phyloP scores from a whole-genome alignment of 2,113 vertebrate genomes.

The Hippocampus comes region DNA sequence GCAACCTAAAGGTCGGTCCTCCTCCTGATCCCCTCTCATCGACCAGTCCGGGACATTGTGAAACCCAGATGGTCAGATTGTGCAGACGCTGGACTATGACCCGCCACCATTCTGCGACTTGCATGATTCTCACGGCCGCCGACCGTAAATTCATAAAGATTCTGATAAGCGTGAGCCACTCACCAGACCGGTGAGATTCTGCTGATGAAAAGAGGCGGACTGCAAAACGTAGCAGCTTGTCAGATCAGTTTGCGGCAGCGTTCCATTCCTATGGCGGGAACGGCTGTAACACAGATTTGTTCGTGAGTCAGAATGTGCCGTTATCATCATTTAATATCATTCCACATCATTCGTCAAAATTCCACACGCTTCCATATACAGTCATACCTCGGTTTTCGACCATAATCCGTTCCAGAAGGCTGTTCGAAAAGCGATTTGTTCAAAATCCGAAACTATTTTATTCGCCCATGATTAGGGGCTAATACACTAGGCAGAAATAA shows the following conservation, averaged over 20 bases:
- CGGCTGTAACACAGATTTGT: too few relatives aligned
- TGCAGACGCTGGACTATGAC: constrained; percentile 55
- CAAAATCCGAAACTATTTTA: too few relatives aligned
- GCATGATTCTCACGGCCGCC: constrained; percentile 31
- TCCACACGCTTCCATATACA: too few relatives aligned
- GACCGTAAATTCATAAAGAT: constrained; percentile 54
- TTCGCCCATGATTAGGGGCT: too few relatives aligned
- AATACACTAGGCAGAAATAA: too few relatives aligned
- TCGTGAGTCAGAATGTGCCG: too few relatives aligned
- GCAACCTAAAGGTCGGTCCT: constrained; percentile 6
- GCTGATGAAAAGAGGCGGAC: background rate
- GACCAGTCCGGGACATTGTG: constrained; percentile 38
- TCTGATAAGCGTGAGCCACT: constrained; percentile 15
- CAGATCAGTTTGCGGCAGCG: constrained; percentile 55
- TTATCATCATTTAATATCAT: too few relatives aligned
- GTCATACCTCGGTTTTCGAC: too few relatives aligned
- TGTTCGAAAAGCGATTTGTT: too few relatives aligned
- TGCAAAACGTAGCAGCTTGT: constrained; percentile 6
- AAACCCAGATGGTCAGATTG: constrained; percentile 30
- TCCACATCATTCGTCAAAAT: too few relatives aligned
- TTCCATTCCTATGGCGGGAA: too few relatives aligned
- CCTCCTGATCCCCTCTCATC: constrained; percentile 25
- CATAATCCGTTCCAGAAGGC: too few relatives aligned
- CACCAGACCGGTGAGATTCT: background rate
- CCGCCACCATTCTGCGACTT: constrained; percentile 43